Evolutionary conservation across 2,797 vertebrate genomes (phyloP), one percentile per base, ranked within the genome.

Genomic region (Anisognathus igniventris): DNA sequence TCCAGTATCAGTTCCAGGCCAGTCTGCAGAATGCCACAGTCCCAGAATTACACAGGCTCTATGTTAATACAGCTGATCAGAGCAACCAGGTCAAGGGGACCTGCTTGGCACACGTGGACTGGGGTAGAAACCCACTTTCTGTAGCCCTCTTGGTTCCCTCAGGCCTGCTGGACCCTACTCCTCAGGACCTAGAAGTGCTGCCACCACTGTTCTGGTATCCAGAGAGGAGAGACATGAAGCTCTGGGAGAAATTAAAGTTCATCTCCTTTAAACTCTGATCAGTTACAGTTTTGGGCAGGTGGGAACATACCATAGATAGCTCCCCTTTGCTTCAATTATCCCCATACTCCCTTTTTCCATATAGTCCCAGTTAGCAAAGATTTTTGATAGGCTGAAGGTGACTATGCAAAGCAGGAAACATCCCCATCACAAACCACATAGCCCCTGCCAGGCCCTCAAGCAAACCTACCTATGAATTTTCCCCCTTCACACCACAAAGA

Each of bases 401-500:
- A 88, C 35, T 86, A 68, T 42, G 45, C 7, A 30, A 66, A 91
- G 57, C 61, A 84, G 48, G 39, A 84, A 74, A 83, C 30, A 88
- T 2, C 27, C n/a, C 31, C 30, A 62, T 81, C 58, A 64, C 22
- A 28, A 0, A 3, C 10, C 3, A 3, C 21, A 61, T 0, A 0
- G 2, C 23, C 12, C 24, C 65, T 66, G 24, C 22, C 35, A 72
- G 62, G 64, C 62, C 19, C 33, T 70, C 3, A 3, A 17, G 20
- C n/a, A 88, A 70, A 73, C 22, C 25, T 57, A n/a, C 27, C 50
- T 22, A 20, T 9, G 22, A 77, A 47, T 77, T 27, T 71, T 91
- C 30, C 51, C n/a, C 31, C 35, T 35, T 45, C 23, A 50, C 16
- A 22, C 30, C 20, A 37, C 1, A 1, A n/a, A 77, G 48, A 39